These are phyloP conservation scores for Brachionus asplanchnoidis DNA, from an alignment of 1,140 invertebrate genomes.

Conservation along the genomic window DNA sequence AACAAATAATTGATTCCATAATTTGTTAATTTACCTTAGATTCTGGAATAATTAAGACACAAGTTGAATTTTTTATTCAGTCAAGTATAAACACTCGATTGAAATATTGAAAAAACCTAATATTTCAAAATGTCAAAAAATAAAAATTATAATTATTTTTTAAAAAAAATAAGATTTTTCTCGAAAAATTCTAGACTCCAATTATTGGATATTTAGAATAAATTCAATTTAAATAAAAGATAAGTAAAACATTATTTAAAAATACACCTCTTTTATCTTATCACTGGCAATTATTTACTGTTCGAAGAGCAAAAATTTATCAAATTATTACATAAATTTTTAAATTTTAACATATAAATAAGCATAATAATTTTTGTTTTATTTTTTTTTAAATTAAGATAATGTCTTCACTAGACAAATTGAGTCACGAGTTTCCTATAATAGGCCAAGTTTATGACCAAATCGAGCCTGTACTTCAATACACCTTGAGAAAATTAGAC, in stretches of 20 bases:
- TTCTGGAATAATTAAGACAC: neutral
- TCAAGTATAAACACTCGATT: neutral
- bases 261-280: neutral
- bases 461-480: neutral
- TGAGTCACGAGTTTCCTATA: neutral
- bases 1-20: neutral
- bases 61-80: neutral
- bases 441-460: neutral
- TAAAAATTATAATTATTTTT: neutral
- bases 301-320: slow-evolving; percentile 9
- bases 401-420: neutral
- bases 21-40: neutral
- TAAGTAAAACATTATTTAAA: neutral
- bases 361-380: neutral
- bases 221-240: neutral
- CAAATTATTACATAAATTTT: neutral
- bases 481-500: neutral
- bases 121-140: neutral
- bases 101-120: neutral
- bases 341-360: neutral
- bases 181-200: neutral
- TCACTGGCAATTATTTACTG: neutral
- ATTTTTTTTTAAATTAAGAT: neutral
- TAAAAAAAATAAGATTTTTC: neutral
- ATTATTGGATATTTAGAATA: neutral